Percentiles rank a stretch among this genome's conserved stretches.
phyloP scores from a whole-genome alignment of 1,140 invertebrate species.

The Pseudobourletiella spinata region DNA sequence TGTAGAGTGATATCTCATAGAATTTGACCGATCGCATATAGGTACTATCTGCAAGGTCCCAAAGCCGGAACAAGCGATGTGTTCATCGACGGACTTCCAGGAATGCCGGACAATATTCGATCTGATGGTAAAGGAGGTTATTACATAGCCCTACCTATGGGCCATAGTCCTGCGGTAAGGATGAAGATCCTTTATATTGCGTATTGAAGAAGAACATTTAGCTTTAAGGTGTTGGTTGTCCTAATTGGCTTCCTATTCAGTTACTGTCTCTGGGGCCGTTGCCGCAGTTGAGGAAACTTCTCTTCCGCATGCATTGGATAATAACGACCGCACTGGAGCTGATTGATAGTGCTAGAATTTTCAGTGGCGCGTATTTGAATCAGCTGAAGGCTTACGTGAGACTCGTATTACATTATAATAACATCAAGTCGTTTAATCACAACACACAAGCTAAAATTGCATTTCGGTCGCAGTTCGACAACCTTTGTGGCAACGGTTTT shows the following conservation, averaged over 20 bases:
- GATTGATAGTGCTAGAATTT: not conserved
- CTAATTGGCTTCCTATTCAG: not conserved
- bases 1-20: not conserved
- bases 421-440: too few species aligned
- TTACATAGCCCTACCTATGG: constrained; percentile 39
- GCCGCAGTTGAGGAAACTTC: not conserved
- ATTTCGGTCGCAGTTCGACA: too few species aligned
- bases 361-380: not conserved
- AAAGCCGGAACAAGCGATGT: constrained; percentile 41
- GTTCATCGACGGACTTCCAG: constrained; percentile 44
- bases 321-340: not conserved
- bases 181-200: not conserved
- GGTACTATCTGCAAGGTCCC: constrained; percentile 42
- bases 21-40: not conserved
- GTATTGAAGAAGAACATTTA: not conserved
- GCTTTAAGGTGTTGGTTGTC: not conserved
- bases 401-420: too few species aligned
- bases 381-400: not conserved
- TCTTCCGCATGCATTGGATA: not conserved
- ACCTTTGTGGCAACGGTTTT: too few species aligned
- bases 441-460: too few species aligned
- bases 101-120: constrained; percentile 46
- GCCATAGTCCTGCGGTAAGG: not conserved
- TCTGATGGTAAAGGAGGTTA: constrained; percentile 42
- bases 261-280: too few species aligned